These are phyloP conservation scores for Hipposideros armiger DNA, from an alignment of 2,113 vertebrate species.

Conservation along the genomic window DNA sequence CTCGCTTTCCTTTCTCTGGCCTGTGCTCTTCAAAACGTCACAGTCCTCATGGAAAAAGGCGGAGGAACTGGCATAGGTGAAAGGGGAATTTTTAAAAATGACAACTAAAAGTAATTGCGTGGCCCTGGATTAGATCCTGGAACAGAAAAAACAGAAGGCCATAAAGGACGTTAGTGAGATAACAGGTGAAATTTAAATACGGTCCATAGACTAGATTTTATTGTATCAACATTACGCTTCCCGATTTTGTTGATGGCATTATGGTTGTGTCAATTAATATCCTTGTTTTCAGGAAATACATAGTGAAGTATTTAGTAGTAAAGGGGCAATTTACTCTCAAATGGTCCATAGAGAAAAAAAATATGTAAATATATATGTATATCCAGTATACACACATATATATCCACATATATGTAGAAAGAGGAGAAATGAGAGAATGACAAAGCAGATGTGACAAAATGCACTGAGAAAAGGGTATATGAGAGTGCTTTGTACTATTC, in stretches of 20 bases:
- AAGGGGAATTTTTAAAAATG: neutral
- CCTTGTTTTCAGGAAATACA: neutral
- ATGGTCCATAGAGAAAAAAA: neutral
- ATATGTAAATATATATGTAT: neutral
- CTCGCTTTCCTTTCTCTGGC: neutral
- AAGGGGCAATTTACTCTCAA: neutral
- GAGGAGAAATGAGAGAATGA: neutral
- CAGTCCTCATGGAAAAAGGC: neutral
- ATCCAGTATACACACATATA: neutral
- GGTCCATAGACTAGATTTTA: neutral
- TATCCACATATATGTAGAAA: neutral
- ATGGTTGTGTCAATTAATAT: neutral
- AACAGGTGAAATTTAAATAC: neutral
- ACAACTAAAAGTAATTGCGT: neutral
- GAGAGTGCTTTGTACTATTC: neutral
- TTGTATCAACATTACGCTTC: neutral
- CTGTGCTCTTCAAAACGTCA: neutral
- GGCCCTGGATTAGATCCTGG: neutral
- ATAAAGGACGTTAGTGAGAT: neutral
- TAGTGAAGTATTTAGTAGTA: neutral
- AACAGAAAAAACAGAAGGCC: neutral
- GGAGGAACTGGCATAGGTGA: neutral
- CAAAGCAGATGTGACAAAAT: neutral
- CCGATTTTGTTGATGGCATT: neutral
- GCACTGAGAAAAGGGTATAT: neutral